Conservation (phyloP, 2,113 vertebrate species). For the Platycercus adscitus region DNA sequence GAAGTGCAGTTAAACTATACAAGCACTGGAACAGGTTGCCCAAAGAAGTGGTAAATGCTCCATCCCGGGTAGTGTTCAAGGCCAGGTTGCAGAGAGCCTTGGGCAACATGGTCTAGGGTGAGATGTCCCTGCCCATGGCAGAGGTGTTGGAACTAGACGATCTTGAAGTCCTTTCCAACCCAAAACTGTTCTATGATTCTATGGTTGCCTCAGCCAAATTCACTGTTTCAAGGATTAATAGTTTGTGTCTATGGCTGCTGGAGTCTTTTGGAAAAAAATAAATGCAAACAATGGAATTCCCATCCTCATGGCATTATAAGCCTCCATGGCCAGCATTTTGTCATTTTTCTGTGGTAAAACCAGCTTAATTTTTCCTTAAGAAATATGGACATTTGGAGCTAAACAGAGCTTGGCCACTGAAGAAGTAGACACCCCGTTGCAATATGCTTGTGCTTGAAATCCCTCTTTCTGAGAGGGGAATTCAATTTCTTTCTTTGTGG, state of each 20-base stretch:
- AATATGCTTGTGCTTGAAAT: background rate
- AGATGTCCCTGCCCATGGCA: background rate
- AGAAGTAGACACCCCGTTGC: background rate
- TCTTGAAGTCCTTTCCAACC: background rate
- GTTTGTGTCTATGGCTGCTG: background rate
- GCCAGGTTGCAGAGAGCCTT: background rate
- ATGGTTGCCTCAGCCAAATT: background rate
- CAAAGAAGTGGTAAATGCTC: background rate
- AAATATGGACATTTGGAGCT: background rate
- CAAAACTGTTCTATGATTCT: background rate
- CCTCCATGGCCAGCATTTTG: background rate
- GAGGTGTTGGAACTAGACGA: background rate
- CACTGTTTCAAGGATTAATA: background rate
- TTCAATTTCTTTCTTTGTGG: background rate
- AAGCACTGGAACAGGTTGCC: background rate
- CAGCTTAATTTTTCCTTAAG: background rate
- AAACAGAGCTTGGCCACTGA: background rate
- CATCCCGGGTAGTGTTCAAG: background rate
- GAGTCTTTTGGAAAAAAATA: background rate
- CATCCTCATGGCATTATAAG: background rate
- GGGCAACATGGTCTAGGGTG: background rate
- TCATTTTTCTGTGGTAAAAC: background rate
- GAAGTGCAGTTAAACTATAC: background rate
- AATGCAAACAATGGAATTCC: background rate
- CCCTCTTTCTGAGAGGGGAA: background rate